Base-by-base conservation (phyloP, 2,113 vertebrate species). In the Podarcis muralis region DNA sequence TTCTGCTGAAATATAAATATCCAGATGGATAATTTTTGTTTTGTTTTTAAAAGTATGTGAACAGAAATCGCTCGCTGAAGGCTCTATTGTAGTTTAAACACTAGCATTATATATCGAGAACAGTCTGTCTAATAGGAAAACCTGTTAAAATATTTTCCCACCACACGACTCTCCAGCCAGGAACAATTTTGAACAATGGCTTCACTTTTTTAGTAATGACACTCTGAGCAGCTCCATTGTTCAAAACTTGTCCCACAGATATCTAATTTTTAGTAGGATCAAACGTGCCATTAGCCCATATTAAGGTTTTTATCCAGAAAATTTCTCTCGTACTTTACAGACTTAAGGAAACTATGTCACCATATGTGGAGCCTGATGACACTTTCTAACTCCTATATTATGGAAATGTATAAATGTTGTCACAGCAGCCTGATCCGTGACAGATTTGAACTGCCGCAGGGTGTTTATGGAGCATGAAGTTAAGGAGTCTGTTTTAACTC, bases 61-160 rank as follows among this genome's bases (percentile, higher is more conserved):
- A 92, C 84, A 91, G 82, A 88, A 77, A 1, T 0, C 57, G 84
- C 77, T 89, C 89, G 92, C 91, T 92, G 89, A 96, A 90, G 90
- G 93, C 91, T 92, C 92, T 43, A 15, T 91, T 84, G 92, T 93
- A 89, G 94, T 94, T 95, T 92, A 93, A 81, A 82, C 87, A 87
- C 40, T 18, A 25, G 88, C 92, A 85, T 83, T 96, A 85, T 72
- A 74, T 95, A 90, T 95, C 85, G 16, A 78, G 89, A 93, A 74
- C 86, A 89, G 95, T 94, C 81, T 75, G 71, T 86, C 91, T 93
- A 94, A 91, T 93, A 94, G 91, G 90, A 94, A 94, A 95, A 74
- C 84, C 93, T 16, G 0, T 95, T 96, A 96, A 96, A 97, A 96
- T 97, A 95, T 94, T 97, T 96, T 96, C 93, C 95, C 94, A 95